Conservation (phyloP, 92 coral and sea anemone species). For the Umimayanthus chanpuru region DNA sequence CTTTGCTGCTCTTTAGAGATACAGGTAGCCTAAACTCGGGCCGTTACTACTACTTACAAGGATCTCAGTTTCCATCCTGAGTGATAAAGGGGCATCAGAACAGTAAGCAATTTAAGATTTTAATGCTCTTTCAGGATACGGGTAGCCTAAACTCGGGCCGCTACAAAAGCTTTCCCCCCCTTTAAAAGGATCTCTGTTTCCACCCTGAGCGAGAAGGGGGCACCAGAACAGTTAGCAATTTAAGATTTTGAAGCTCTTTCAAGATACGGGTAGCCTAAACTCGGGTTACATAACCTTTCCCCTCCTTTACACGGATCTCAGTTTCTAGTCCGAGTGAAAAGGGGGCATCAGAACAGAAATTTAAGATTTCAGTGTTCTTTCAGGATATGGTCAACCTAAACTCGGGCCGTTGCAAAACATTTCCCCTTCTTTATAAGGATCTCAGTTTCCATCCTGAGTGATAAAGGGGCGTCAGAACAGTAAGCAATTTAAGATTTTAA, state of each 20-base stretch:
- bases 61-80: no score
- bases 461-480: background rate
- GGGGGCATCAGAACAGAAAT: background rate
- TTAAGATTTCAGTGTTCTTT: background rate
- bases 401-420: background rate
- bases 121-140: no score
- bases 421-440: conserved; percentile 49
- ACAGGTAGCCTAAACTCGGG: background rate
- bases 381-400: background rate
- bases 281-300: background rate
- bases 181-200: conserved; percentile 64
- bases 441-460: conserved; percentile 69
- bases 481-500: no score
- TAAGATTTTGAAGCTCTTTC: background rate
- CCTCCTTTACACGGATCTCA: conserved; percentile 56
- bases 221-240: background rate
- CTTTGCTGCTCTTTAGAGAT: background rate
- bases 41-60: no score
- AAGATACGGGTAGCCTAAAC: background rate
- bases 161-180: conserved; percentile 51
- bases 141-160: no score
- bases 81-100: background rate
- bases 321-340: conserved; percentile 61
- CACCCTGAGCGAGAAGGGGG: conserved; percentile 36
- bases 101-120: no score